Conservation (phyloP, 2,888 invertebrate species). For the Lepidochrysops patricia region DNA sequence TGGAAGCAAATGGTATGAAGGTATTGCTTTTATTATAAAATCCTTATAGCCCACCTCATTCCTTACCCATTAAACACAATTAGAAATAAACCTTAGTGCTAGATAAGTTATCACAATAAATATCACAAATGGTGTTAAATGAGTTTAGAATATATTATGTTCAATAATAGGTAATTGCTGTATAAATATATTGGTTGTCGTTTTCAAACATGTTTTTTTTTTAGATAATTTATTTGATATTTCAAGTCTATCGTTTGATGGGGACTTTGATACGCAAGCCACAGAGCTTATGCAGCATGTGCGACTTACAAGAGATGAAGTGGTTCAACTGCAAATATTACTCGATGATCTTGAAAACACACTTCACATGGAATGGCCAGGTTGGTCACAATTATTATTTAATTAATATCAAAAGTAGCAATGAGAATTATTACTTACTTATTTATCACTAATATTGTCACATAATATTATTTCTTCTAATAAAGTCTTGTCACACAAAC, state of each 20-base stretch:
- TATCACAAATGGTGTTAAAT: too few species aligned
- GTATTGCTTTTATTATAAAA: background rate
- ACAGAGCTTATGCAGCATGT: constrained; percentile 38
- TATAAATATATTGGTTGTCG: background rate
- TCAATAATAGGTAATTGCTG: background rate
- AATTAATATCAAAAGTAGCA: background rate
- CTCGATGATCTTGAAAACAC: constrained; percentile 40
- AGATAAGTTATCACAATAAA: too few species aligned
- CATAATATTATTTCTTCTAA: too few species aligned
- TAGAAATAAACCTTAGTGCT: too few species aligned
- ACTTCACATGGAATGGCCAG: constrained; percentile 36
- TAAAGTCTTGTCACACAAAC: too few species aligned
- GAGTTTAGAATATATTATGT: background rate
- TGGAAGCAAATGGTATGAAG: constrained; percentile 15
- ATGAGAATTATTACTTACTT: background rate
- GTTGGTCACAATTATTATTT: constrained; percentile 21
- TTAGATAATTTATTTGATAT: constrained; percentile 20
- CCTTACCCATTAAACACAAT: too few species aligned
- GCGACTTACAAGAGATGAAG: constrained; percentile 39
- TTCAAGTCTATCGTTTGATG: constrained; percentile 23
- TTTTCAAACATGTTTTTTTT: background rate
- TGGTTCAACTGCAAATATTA: constrained; percentile 40
- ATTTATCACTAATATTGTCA: too few species aligned
- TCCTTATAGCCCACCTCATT: too few species aligned
- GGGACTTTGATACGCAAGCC: constrained; percentile 55